Base-by-base conservation (phyloP, 2,797 vertebrate genomes). In the Dallia pectoralis region DNA sequence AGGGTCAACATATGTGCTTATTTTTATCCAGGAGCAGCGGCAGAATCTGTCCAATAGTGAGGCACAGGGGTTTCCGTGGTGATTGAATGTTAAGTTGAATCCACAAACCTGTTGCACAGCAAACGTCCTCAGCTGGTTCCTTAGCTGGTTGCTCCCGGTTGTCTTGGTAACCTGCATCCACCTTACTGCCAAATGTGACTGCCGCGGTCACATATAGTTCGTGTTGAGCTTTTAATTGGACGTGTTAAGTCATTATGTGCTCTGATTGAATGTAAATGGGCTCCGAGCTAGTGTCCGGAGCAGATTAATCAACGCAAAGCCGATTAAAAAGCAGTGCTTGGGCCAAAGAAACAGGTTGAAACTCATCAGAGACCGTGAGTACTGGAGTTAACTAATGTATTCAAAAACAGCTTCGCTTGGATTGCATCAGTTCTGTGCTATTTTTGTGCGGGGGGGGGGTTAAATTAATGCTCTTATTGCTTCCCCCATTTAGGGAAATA, bases 151-250 rank as follows among this genome's bases (percentile, higher is more conserved):
- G 53, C 22, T 25, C 53, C 53, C 22, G 53, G 53, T 59, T 59
- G 53, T 59, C 53, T 59, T 59, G 53, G 53, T 59, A 59, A 59
- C 53, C 53, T 59, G 53, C 25, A 59, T 59, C 53, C 53, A 59
- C 22, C 53, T 44, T 44, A 44, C 9, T 59, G 53, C 53, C 53
- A 59, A 59, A 59, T 27, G 53, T 59, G 53, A 59, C 53, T 59
- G 53, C 53, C 53, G 25, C 53, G 53, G 22, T 25, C 53, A 59
- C 22, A 25, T 59, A 27, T 22, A 59, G 53, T 19, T 22, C 22
- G 53, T 59, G 53, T 59, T 59, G 14, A 59, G 53, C 53, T 25
- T 59, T n/a, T 59, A 59, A 59, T 27, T 59, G 53, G 25, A 59
- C 53, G 11, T n/a, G 53, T 56, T 56, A 25, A 56, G 53, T 56